Conservation (phyloP, 2,888 invertebrate species). For the Drosophila tanythrix region DNA sequence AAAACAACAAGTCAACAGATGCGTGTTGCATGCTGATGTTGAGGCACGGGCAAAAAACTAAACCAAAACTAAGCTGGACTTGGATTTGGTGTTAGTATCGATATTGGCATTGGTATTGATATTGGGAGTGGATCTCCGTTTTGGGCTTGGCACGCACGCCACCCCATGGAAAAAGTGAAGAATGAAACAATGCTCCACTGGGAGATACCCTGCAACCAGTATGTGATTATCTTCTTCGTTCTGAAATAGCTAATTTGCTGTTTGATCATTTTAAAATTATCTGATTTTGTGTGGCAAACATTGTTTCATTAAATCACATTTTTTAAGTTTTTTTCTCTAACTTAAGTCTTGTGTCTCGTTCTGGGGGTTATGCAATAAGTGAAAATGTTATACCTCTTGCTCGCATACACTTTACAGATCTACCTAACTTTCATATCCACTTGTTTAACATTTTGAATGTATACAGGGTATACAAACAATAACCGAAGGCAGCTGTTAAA, state of each 20-base stretch:
- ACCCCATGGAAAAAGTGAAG: background rate
- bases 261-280: background rate
- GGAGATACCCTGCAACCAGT: background rate
- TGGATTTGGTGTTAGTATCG: conserved; percentile 8
- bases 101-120: background rate
- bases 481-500: conserved; percentile 1
- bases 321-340: background rate
- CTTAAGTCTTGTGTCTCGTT: background rate
- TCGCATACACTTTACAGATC: background rate
- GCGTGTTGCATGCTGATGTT: conserved; percentile 63
- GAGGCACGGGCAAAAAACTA: conserved; percentile 21
- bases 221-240: background rate
- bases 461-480: background rate
- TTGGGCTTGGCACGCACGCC: conserved; percentile 29
- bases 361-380: too few species aligned
- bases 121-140: conserved; percentile 9
- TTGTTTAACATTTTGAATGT: background rate
- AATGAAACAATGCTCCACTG: background rate
- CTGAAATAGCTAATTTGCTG: background rate
- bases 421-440: background rate
- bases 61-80: conserved; percentile 21
- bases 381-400: background rate
- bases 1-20: conserved; percentile 13
- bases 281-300: background rate
- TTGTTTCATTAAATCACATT: background rate